Evolutionary conservation across 92 coral and sea anemone genomes (phyloP), one percentile per base, ranked within the genome.

Genomic region (Porites rus): DNA sequence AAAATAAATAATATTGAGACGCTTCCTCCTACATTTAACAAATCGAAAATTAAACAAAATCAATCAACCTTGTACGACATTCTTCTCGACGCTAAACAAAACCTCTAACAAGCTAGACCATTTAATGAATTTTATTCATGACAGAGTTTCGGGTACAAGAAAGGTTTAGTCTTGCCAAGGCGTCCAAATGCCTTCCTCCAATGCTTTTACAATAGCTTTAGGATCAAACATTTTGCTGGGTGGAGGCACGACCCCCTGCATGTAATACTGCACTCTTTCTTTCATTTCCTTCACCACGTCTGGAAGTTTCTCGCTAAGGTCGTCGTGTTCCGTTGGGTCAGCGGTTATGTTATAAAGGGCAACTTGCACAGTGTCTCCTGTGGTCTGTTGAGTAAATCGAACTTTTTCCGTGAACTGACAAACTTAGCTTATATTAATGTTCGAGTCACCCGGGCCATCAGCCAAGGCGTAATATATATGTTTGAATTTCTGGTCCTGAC

Each of bases 261-360:
- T 77, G 69, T 68, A 74, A 13, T 82, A 61, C 73, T 88, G 73
- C 19, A 88, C 84, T 77, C 92, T 83, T n/a, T 46, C 56, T 76
- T 68, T 59, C 65, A 89, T 31, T 51, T 22, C 59, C 53, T 84
- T 67, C 13, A 89, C 92, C 24, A 89, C 43, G 16, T 89, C 92
- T 38, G 92, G 92, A 67, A 76, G 75, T 22, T 77, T 72, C 53
- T 74, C 64, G 19, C 79, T 84, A 31, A 89, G 58, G 68, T 89
- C 86, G 65, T 89, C 68, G 8, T 74, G 74, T 78, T 89, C 92
- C 21, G 86, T 83, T 64, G 92, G 92, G 85, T 83, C 91, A 74
- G 91, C 91, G 25, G 91, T 88, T 10, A 88, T 69, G 70, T 88
- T 88, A 78, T 65, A 88, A 18, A 88, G 74, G 17, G 88, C 92